phyloP scores from a whole-genome alignment of 2,888 invertebrate genomes.

The Synanthedon andrenaeformis region DNA sequence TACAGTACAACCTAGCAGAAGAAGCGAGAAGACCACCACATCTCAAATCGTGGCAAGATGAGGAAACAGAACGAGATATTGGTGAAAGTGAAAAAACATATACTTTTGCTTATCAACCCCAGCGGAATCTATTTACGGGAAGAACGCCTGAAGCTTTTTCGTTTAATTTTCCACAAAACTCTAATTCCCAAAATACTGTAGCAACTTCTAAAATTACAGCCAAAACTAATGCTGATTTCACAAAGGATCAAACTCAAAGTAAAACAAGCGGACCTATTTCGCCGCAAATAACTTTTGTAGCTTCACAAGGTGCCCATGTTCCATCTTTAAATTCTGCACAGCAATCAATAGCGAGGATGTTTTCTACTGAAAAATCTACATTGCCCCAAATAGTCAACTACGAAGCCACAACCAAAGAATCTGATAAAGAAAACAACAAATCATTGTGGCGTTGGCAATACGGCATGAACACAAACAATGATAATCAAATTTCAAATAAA shows the following conservation, averaged over 20 bases:
- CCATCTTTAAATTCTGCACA: conserved; percentile 36
- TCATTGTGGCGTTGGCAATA: conserved; percentile 63
- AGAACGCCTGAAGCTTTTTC: conserved; percentile 63
- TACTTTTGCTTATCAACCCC: conserved; percentile 25
- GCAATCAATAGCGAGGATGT: conserved; percentile 37
- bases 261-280: conserved; percentile 44
- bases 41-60: conserved; percentile 41
- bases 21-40: conserved; percentile 55
- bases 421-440: conserved; percentile 47
- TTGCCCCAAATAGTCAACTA: conserved; percentile 59
- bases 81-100: conserved; percentile 30
- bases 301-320: conserved; percentile 56
- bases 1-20: conserved; percentile 62
- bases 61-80: conserved; percentile 28
- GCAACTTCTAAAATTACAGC: conserved; percentile 37
- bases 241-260: conserved; percentile 34
- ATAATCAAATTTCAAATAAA: conserved; percentile 35
- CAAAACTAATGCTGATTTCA: conserved; percentile 35
- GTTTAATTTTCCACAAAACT: conserved; percentile 36
- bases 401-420: conserved; percentile 41
- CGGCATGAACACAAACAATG: conserved; percentile 35
- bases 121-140: conserved; percentile 49
- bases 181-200: conserved; percentile 40
- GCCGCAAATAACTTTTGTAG: conserved; percentile 61
- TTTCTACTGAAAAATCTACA: conserved; percentile 40